Evolutionary conservation across 2,113 vertebrate genomes (phyloP).

Genomic region (Ptyas mucosa): DNA sequence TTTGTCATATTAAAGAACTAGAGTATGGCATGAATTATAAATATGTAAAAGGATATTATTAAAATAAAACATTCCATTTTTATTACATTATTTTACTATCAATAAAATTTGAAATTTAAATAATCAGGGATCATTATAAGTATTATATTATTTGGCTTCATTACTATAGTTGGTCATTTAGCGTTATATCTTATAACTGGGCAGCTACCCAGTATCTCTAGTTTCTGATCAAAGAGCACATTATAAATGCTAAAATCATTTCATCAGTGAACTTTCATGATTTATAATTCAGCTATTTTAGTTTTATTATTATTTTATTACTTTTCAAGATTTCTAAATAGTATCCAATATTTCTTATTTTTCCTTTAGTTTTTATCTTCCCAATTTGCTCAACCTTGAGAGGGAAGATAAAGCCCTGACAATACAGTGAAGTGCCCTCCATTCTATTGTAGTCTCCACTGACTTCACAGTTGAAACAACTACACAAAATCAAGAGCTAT

Average conservation of each 20-base stretch:
- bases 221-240: conserved; percentile 7
- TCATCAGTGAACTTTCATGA: neutral
- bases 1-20: neutral
- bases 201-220: neutral
- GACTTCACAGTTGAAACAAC: neutral
- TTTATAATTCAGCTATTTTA: neutral
- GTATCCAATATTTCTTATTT: neutral
- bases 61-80: neutral
- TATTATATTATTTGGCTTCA: neutral
- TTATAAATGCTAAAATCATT: neutral
- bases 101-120: neutral
- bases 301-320: neutral
- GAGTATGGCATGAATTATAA: neutral
- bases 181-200: neutral
- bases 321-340: neutral
- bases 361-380: neutral
- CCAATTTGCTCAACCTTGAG: neutral
- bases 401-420: neutral
- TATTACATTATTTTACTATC: neutral
- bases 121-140: neutral
- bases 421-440: neutral
- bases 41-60: neutral
- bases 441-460: too few relatives aligned
- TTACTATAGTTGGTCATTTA: neutral
- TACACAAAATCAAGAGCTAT: neutral